Conservation (phyloP, 2,888 invertebrate species). For the Melikaiella ostensackeni region DNA sequence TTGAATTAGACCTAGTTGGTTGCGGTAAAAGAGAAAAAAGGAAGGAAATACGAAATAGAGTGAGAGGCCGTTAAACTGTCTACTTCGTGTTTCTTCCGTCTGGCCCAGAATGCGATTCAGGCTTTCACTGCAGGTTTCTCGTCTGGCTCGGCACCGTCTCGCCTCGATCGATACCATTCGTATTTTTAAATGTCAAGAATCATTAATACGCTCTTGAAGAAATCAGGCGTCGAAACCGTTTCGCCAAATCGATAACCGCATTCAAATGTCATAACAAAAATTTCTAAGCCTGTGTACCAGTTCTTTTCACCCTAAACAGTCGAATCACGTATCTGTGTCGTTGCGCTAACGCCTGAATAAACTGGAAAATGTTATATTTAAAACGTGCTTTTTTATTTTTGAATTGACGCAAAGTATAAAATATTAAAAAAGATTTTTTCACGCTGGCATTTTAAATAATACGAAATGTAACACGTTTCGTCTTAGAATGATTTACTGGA, state of each 20-base stretch:
- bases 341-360: background rate
- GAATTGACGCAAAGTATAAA: too few species aligned
- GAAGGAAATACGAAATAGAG: constrained; percentile 43
- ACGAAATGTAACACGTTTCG: too few species aligned
- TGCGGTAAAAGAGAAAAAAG: constrained; percentile 46
- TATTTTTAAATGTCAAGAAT: constrained; percentile 66
- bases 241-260: constrained; percentile 7
- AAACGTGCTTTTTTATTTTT: too few species aligned
- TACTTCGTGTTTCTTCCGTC: constrained; percentile 69
- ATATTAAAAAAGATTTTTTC: too few species aligned
- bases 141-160: constrained; percentile 66
- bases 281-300: background rate
- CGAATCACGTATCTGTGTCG: too few species aligned
- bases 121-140: constrained; percentile 74
- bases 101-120: constrained; percentile 72
- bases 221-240: constrained; percentile 8
- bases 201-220: constrained; percentile 17
- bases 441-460: too few species aligned
- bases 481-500: too few species aligned
- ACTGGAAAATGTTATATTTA: too few species aligned
- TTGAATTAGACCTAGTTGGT: background rate
- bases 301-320: background rate
- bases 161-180: constrained; percentile 61
- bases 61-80: constrained; percentile 65
- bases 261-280: background rate